phyloP scores from a whole-genome alignment of 2,113 vertebrate species.

The Lepus americanus region DNA sequence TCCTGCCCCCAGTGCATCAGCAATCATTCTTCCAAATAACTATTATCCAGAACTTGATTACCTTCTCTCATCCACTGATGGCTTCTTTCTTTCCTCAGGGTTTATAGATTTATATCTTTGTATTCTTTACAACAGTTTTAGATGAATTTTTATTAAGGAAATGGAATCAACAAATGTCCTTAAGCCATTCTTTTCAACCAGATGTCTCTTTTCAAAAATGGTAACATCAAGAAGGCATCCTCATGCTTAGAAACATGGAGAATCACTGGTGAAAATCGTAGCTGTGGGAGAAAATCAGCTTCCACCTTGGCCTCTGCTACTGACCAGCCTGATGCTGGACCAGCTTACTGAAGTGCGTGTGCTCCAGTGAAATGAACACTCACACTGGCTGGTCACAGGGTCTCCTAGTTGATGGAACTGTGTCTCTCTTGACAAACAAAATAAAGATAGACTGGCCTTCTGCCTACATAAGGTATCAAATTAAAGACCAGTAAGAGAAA shows the following conservation, averaged over 20 bases:
- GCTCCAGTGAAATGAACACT: not conserved
- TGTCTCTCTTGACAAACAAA: not conserved
- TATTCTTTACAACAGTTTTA: not conserved
- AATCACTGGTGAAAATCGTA: not conserved
- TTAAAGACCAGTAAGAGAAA: not conserved
- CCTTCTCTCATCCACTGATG: not conserved
- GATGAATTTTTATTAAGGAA: not conserved
- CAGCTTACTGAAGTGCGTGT: not conserved
- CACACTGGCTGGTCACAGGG: accelerated
- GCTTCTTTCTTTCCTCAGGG: not conserved
- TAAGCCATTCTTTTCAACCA: not conserved
- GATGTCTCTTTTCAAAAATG: not conserved
- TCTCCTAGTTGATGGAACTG: not conserved
- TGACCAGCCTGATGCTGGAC: not conserved
- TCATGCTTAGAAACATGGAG: not conserved
- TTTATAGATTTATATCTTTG: not conserved
- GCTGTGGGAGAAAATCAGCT: no score
- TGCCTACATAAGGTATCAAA: not conserved
- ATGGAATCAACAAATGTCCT: not conserved
- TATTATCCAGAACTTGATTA: not conserved
- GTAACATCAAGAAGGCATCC: not conserved
- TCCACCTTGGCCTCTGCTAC: not conserved
- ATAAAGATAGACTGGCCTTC: not conserved
- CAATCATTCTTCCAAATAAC: not conserved
- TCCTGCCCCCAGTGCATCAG: not conserved